Evolutionary conservation across 2,888 invertebrate species (phyloP).

Genomic region (Omphaloscelis lunosa): DNA sequence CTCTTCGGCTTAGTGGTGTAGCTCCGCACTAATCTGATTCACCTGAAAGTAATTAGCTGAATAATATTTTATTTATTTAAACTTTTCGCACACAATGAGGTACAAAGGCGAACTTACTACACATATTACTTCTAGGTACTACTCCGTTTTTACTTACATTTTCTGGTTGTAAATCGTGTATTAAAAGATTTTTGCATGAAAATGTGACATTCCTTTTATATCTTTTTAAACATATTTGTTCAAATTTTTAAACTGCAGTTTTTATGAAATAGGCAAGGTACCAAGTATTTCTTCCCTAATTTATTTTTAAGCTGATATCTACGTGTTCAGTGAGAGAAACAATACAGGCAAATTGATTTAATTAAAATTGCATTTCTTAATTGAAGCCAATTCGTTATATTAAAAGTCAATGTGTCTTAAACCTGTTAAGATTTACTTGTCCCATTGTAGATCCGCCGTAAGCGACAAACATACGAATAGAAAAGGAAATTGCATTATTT

Average conservation of each 20-base stretch:
- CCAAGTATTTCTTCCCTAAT: background rate
- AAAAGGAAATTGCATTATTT: conserved; percentile 49
- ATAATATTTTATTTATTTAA: no score
- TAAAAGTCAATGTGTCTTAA: conserved; percentile 10
- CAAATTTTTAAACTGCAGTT: background rate
- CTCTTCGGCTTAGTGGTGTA: background rate
- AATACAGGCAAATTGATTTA: background rate
- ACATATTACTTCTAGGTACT: no score
- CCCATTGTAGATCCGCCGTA: conserved; percentile 9
- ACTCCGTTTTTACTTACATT: no score
- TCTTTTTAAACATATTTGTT: background rate
- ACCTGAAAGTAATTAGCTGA: background rate
- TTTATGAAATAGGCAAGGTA: background rate
- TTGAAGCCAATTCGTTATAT: background rate
- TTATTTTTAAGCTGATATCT: background rate
- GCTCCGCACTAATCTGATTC: background rate
- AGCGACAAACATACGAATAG: conserved; percentile 29
- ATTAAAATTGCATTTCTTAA: background rate
- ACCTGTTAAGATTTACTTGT: conserved; percentile 26
- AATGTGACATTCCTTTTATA: background rate
- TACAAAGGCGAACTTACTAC: no score
- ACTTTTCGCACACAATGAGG: no score
- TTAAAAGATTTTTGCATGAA: background rate
- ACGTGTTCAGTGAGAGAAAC: background rate
- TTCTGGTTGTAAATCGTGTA: no score